A percentile compares a stretch with the other conserved stretches of the same genome.
Evolutionary conservation across 2,797 vertebrate genomes (phyloP).

Genomic region (Harpagifer antarcticus): DNA sequence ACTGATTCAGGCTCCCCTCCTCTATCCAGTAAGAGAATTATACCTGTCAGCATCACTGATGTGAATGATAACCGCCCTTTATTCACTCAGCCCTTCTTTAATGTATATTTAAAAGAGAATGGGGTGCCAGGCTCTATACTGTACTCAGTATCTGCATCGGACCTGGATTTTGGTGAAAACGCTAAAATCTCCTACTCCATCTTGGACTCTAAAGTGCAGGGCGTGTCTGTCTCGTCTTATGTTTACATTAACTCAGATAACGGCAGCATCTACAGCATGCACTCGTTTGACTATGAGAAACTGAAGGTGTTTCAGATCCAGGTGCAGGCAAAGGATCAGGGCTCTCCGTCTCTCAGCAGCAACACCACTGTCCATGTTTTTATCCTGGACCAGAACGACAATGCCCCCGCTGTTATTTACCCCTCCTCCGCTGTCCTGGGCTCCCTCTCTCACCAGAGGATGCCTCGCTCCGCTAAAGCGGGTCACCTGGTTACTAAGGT

Average conservation of each 20-base stretch:
- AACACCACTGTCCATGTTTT: constrained; percentile 83
- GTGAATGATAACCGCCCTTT: constrained; percentile 86
- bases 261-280: constrained; percentile 84
- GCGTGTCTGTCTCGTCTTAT: constrained; percentile 83
- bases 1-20: constrained; percentile 82
- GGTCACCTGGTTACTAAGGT: constrained; percentile 75
- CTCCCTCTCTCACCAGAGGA: constrained; percentile 78
- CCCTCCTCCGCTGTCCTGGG: constrained; percentile 74
- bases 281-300: constrained; percentile 85
- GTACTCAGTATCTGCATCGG: constrained; percentile 86
- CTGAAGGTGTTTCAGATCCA: constrained; percentile 76
- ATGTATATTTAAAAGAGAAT: constrained; percentile 88
- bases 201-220: constrained; percentile 78
- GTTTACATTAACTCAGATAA: constrained; percentile 88
- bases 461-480: constrained; percentile 68
- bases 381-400: constrained; percentile 85
- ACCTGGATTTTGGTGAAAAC: constrained; percentile 80
- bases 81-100: constrained; percentile 79
- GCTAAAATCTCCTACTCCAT: constrained; percentile 78
- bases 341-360: constrained; percentile 76
- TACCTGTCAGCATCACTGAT: constrained; percentile 86
- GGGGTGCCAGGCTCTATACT: constrained; percentile 81
- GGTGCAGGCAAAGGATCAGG: constrained; percentile 82
- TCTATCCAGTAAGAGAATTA: constrained; percentile 80
- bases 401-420: constrained; percentile 81